Evolutionary conservation across 2,113 vertebrate genomes (phyloP).

Genomic region (Gasterosteus aculeatus): DNA sequence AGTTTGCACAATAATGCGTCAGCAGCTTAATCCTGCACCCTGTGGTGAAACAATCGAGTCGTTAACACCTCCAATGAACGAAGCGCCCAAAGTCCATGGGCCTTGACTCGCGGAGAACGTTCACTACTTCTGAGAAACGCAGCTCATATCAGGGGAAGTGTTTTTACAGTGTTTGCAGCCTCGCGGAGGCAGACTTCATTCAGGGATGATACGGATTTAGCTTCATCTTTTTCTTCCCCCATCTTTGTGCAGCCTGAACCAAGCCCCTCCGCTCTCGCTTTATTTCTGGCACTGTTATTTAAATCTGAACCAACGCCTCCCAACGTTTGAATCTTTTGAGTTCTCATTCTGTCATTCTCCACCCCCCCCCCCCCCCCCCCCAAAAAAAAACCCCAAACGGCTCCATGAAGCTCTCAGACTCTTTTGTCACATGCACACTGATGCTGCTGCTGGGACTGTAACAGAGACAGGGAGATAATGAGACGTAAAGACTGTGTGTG

Average conservation of each 20-base stretch:
- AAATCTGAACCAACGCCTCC: constrained; percentile 63
- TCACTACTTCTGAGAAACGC: constrained; percentile 12
- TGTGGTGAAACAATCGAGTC: constrained; percentile 58
- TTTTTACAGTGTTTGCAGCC: background rate
- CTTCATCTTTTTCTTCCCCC: background rate
- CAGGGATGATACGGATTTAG: constrained; percentile 10
- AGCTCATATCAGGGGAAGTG: background rate
- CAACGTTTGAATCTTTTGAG: background rate
- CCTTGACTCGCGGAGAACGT: constrained; percentile 12
- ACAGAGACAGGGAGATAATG: constrained; percentile 43
- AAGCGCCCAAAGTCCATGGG: constrained; percentile 63
- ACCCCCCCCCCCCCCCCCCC: constrained; percentile 22
- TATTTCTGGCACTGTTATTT: constrained; percentile 55
- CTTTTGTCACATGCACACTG: constrained; percentile 62
- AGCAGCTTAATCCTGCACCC: constrained; percentile 22
- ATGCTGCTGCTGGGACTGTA: constrained; percentile 27
- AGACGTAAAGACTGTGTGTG: constrained; percentile 13
- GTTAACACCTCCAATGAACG: constrained; percentile 49
- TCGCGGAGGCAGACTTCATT: constrained; percentile 11
- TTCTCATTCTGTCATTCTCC: background rate
- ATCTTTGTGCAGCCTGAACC: constrained; percentile 27
- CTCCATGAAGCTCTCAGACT: constrained; percentile 34
- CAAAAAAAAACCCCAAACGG: too few relatives aligned
- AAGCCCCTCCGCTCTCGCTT: constrained; percentile 32
- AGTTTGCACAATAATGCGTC: constrained; percentile 20